Percentiles rank a stretch among this genome's conserved stretches.
Conservation (phyloP, 2,113 vertebrate genomes). For the Haemorhous mexicanus region DNA sequence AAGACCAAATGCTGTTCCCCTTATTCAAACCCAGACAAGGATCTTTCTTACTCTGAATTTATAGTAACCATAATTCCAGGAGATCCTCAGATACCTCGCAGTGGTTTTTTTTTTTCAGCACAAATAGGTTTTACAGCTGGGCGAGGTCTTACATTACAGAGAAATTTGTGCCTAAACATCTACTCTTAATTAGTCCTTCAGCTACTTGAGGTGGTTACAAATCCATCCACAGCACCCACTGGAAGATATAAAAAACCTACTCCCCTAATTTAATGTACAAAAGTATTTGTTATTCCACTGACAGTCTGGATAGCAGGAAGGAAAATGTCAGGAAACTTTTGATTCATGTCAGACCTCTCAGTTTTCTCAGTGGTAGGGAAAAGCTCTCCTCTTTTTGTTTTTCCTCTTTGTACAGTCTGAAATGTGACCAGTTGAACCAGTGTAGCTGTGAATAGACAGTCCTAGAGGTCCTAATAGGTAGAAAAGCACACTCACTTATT, state of each 20-base stretch:
- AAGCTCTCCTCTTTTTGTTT: background rate
- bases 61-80: constrained; percentile 45
- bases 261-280: background rate
- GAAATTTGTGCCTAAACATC: constrained; percentile 49
- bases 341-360: background rate
- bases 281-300: background rate
- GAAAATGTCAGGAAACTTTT: background rate
- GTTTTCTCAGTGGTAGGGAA: background rate
- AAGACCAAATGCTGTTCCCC: background rate
- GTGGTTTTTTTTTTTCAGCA: background rate
- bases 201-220: background rate
- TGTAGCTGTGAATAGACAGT: background rate
- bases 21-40: background rate
- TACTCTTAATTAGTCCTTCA: constrained; percentile 38
- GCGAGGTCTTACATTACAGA: constrained; percentile 25
- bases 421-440: background rate
- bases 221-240: background rate
- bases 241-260: constrained; percentile 19
- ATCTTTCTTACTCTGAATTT: constrained; percentile 25
- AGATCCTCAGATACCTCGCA: constrained; percentile 25
- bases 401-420: background rate
- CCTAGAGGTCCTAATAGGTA: background rate
- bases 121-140: constrained; percentile 15
- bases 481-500: background rate
- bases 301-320: background rate